Evolutionary conservation across 2,113 vertebrate genomes (phyloP).

Genomic region (Coptodon rendalli): DNA sequence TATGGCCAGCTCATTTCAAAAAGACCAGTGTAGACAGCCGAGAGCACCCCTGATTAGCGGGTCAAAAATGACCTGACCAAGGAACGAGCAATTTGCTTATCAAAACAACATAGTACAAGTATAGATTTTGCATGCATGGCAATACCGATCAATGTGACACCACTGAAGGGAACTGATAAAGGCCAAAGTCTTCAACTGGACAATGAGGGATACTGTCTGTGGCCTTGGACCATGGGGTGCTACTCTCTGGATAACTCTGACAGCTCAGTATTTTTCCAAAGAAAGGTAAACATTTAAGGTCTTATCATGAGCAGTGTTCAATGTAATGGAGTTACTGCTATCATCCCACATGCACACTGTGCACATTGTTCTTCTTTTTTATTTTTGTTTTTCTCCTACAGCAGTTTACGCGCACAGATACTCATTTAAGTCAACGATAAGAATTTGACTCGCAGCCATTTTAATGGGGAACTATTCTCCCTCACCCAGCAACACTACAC

Average conservation of each 20-base stretch:
- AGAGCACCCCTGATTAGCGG: background rate
- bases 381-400: background rate
- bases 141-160: background rate
- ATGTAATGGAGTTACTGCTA: background rate
- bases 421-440: background rate
- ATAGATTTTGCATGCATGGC: background rate
- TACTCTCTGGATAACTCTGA: background rate
- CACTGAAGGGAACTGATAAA: background rate
- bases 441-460: background rate
- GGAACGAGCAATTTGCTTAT: accelerated
- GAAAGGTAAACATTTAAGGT: background rate
- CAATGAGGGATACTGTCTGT: background rate
- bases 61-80: background rate
- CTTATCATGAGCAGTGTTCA: background rate
- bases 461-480: background rate
- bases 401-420: background rate
- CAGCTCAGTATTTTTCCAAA: background rate
- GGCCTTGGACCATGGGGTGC: background rate
- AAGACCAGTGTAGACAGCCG: background rate
- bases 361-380: background rate
- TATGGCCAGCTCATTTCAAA: background rate
- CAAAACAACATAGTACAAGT: background rate
- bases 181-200: background rate
- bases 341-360: background rate
- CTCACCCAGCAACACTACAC: background rate